Conservation (phyloP, 2,797 vertebrate species). For the Leptatherina wallacei region DNA sequence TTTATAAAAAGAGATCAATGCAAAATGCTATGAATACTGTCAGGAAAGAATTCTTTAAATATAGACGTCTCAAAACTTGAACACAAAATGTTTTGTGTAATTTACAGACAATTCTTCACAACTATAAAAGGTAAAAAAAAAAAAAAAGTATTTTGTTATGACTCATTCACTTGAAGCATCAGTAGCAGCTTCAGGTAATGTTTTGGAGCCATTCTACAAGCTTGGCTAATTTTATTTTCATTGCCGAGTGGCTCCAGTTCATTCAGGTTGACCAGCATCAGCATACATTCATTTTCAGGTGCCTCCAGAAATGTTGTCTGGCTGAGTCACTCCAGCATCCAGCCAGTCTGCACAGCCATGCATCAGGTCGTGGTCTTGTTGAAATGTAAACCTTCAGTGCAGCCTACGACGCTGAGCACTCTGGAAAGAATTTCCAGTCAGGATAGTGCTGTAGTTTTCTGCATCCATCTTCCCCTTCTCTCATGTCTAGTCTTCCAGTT, state of each 20-base stretch:
- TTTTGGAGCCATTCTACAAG: too few relatives aligned
- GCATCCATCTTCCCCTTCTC: background rate
- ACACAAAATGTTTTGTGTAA: too few relatives aligned
- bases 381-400: background rate
- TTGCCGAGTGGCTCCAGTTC: background rate
- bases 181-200: too few relatives aligned
- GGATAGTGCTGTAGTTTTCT: too few relatives aligned
- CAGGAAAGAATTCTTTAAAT: background rate
- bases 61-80: too few relatives aligned
- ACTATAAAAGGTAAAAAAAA: too few relatives aligned
- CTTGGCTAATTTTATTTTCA: too few relatives aligned
- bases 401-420: background rate
- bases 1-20: background rate
- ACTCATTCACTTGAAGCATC: too few relatives aligned
- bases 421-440: too few relatives aligned
- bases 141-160: too few relatives aligned
- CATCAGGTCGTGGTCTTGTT: background rate
- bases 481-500: background rate
- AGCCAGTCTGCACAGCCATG: background rate
- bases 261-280: background rate
- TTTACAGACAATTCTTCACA: too few relatives aligned
- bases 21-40: background rate
- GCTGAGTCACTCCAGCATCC: background rate
- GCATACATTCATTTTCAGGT: background rate
- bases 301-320: background rate